A percentile compares a stretch with the other conserved stretches of the same genome.
Evolutionary conservation across 2,797 vertebrate genomes (phyloP).

Genomic region (Carapus acus): DNA sequence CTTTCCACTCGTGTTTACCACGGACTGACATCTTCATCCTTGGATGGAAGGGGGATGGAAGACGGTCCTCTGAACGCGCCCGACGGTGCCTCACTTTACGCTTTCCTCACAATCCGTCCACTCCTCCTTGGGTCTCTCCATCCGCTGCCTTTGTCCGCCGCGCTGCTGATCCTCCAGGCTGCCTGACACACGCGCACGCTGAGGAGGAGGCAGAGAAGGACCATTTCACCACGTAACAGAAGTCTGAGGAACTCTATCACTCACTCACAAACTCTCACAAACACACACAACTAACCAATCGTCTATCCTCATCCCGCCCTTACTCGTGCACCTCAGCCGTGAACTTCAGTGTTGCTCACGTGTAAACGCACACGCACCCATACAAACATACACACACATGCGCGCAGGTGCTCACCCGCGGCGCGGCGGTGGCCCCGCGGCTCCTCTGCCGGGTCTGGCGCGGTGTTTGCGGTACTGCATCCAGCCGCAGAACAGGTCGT

Average conservation of each 20-base stretch:
- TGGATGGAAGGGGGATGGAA: no score
- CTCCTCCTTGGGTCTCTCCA: conserved; percentile 75
- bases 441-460: conserved; percentile 68
- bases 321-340: no score
- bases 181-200: conserved; percentile 57
- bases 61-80: no score
- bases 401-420: conserved; percentile 77
- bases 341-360: no score
- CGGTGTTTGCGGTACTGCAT: conserved; percentile 79
- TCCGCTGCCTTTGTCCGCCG: conserved; percentile 48
- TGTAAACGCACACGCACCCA: no score
- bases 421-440: conserved; percentile 65
- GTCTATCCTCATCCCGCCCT: no score
- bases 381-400: no score
- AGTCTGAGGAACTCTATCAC: no score
- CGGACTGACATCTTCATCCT: no score
- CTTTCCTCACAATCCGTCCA: conserved; percentile 81
- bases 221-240: background rate
- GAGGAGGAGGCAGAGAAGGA: background rate
- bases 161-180: conserved; percentile 60
- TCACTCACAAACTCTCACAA: no score
- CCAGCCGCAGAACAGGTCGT: conserved; percentile 85
- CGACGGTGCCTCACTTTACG: conserved; percentile 55
- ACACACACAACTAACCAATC: no score
- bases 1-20: no score